A percentile compares a stretch with the other conserved stretches of the same genome.
phyloP scores from a whole-genome alignment of 2,113 vertebrate species.

The Brachyistius frenatus region DNA sequence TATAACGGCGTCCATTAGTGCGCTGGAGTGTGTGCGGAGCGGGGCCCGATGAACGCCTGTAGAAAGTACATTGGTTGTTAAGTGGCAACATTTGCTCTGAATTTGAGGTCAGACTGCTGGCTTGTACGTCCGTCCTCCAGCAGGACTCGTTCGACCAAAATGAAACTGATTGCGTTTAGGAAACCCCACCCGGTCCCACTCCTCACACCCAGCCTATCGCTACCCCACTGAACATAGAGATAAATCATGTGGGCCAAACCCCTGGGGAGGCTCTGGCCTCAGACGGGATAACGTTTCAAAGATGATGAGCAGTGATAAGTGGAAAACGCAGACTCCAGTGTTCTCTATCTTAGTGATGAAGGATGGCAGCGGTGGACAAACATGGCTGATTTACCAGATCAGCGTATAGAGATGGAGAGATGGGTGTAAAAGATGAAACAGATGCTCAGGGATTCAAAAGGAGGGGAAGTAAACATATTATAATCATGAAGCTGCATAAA shows the following conservation, averaged over 20 bases:
- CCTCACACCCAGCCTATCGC: conserved; percentile 2
- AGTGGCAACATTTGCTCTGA: conserved; percentile 51
- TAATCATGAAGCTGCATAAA: conserved; percentile 13
- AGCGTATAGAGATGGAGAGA: conserved; percentile 15
- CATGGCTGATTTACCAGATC: conserved; percentile 37
- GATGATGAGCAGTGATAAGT: conserved; percentile 51
- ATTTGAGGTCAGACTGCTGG: conserved; percentile 18
- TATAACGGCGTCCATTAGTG: conserved; percentile 48
- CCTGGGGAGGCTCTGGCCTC: conserved; percentile 19
- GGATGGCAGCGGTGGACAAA: conserved; percentile 21
- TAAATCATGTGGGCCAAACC: conserved; percentile 44
- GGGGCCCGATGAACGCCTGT: conserved; percentile 28
- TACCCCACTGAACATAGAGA: conserved; percentile 15
- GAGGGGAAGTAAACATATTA: conserved; percentile 6
- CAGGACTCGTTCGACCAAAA: conserved; percentile 34
- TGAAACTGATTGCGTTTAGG: conserved; percentile 39
- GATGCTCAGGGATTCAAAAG: not conserved
- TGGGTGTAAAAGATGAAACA: too few relatives aligned
- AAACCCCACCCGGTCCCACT: not conserved
- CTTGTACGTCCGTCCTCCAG: conserved; percentile 32
- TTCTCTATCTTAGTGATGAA: conserved; percentile 8
- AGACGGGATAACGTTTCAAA: conserved; percentile 37
- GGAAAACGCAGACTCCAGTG: conserved; percentile 45
- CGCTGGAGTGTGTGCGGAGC: conserved; percentile 4
- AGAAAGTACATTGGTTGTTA: conserved; percentile 35